Base-by-base conservation (phyloP, 92 coral and sea anemone species). In the Zoanthus sansibaricus region DNA sequence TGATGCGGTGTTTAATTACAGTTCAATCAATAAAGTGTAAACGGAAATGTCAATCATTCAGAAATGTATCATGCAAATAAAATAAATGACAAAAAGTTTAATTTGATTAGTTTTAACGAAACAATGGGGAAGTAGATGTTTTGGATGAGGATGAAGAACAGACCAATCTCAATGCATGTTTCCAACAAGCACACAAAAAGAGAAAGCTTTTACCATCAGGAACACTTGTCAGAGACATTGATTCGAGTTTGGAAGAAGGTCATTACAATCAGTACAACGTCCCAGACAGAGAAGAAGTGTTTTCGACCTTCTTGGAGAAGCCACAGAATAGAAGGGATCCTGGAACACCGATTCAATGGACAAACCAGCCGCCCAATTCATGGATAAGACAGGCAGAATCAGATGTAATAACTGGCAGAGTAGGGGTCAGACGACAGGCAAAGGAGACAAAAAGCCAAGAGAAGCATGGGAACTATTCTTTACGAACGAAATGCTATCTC, bases 391-490 rank as follows among this genome's bases (percentile, higher is more conserved):
- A 59, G 68, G 68, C 68, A 59, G 68, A 59, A 59, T 59, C 7
- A 59, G 68, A 59, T 59, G 68, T 59, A 59, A 59, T 59, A 59
- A 16, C 68, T 59, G 68, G 68, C 68, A 59, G 68, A 59, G 68
- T 59, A 59, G 68, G 68, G 68, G 68, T 16, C 68, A 59, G 68
- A 59, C 25, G 68, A 59, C 31, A 20, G 11, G 58, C 51, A 52
- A 46, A 51, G 52, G 52, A 52, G 21, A 31, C 78, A 9, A 48
- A 74, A 45, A 52, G 20, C 58, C 37, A 10, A 74, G 59, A 47
- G 58, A 74, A 74, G 78, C 78, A 3, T 74, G 78, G 59, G 78
- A 74, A 52, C 31, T 74, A 47, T 74, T 46, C 31, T 74, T 74
- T 46, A 74, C 78, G 1, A 21, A 74, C 33, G 61, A 74, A 16